These are phyloP conservation scores for Lithosia quadra DNA, from an alignment of 2,888 invertebrate species.

Conservation along the genomic window DNA sequence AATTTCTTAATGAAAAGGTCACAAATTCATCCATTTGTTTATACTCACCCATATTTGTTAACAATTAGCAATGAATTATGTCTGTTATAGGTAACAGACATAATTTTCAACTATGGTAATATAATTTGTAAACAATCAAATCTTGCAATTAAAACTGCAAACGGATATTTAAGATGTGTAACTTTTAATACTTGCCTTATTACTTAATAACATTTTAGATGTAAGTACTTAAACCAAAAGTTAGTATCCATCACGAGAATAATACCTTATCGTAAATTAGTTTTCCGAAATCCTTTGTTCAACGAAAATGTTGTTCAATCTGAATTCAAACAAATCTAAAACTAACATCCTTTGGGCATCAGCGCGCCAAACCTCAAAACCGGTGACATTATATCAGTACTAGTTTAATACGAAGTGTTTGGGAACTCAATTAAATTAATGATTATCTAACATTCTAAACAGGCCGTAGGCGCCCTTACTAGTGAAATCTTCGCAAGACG, in stretches of 20 bases:
- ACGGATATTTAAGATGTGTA: too few species aligned
- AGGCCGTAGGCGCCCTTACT: slow-evolving; percentile 37
- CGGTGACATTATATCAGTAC: slow-evolving; percentile 24
- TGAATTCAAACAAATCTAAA: slow-evolving; percentile 1
- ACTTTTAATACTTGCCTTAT: too few species aligned
- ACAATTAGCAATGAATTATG: too few species aligned
- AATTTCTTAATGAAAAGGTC: neutral
- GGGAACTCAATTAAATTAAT: slow-evolving; percentile 72
- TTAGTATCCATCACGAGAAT: neutral
- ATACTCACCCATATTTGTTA: too few species aligned
- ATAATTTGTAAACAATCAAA: too few species aligned
- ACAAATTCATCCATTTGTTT: too few species aligned
- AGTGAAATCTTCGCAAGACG: slow-evolving; percentile 63
- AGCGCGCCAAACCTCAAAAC: slow-evolving; percentile 16
- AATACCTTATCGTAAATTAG: neutral
- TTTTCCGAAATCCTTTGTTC: neutral
- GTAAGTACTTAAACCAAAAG: neutral
- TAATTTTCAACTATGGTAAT: too few species aligned
- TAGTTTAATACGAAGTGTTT: slow-evolving; percentile 49
- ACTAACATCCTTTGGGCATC: slow-evolving; percentile 19
- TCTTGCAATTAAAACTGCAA: too few species aligned
- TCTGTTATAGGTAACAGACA: too few species aligned
- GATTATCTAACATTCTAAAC: slow-evolving; percentile 64
- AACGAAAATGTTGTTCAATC: neutral
- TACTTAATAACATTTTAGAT: neutral